Conservation (phyloP, 2,113 vertebrate genomes). For the Sylvilagus bachmani region DNA sequence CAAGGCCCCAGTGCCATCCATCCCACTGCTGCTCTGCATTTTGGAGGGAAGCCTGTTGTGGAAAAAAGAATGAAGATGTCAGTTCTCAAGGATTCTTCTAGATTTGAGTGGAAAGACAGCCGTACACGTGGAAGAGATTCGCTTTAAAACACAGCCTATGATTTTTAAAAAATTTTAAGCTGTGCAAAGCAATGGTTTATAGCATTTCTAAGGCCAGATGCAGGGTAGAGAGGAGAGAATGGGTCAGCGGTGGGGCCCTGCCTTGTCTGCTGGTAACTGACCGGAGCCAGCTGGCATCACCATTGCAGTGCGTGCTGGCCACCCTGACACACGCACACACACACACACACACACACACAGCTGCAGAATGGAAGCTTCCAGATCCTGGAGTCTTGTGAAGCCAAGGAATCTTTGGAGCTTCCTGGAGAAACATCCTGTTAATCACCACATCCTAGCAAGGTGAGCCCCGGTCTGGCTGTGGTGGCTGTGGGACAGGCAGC, state of each 20-base stretch:
- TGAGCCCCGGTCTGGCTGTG: constrained; percentile 80
- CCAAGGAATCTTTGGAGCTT: constrained; percentile 77
- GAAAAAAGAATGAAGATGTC: constrained; percentile 31
- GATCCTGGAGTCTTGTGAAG: constrained; percentile 73
- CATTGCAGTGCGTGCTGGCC: not conserved
- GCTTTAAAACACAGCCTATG: constrained; percentile 29
- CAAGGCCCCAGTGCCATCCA: no score
- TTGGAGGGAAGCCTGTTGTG: not conserved
- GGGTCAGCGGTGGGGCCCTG: constrained; percentile 2
- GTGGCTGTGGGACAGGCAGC: constrained; percentile 43
- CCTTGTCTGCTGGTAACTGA: not conserved
- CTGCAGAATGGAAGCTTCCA: constrained; percentile 76
- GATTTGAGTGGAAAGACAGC: constrained; percentile 4
- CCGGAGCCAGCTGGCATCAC: not conserved
- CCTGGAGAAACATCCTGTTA: constrained; percentile 73
- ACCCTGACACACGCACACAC: constrained; percentile 9
- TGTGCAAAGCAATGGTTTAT: not conserved
- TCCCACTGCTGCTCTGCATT: not conserved
- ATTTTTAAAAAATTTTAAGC: not conserved
- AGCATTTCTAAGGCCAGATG: not conserved
- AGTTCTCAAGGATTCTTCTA: not conserved
- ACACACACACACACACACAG: not conserved
- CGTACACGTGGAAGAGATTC: constrained; percentile 6
- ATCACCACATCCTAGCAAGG: constrained; percentile 81
- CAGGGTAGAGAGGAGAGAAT: not conserved